Evolutionary conservation across 53 echinoderm and acorn worm species (phyloP), one percentile per base, ranked within the genome.

Genomic region (Astropecten irregularis): DNA sequence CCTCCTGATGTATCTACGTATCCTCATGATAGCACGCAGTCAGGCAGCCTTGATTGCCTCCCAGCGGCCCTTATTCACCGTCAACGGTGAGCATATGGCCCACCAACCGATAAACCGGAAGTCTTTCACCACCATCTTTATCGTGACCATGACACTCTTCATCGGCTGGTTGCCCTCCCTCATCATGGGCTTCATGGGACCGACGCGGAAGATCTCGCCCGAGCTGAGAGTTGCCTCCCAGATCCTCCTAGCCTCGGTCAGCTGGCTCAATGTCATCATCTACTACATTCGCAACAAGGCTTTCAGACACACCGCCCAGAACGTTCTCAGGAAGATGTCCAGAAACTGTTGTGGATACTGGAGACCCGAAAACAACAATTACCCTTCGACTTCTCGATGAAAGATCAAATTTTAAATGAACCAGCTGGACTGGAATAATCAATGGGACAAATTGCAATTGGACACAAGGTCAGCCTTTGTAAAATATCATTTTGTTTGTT

Each of bases 81-180:
- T 56, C 57, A 40, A 56, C 13, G 74, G 74, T 23, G 74, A 55
- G 14, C 35, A 23, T 14, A 55, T 56, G 51, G 29, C 74, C 13
- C 56, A 30, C 9, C 74, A 10, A 0, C 18, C 25, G 14, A 18
- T 64, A 20, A 74, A 74, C 74, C 36, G 74, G 1, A 74, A 74
- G 15, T 74, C 74, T 18, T 74, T 74, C 74, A 74, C 74, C 74
- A 74, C 74, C 40, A 74, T 74, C 74, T 74, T 74, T 57, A 74
- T 74, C 13, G 58, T 74, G 33, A 74, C 74, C 39, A 74, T 74
- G 40, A 56, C 56, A 3, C 74, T 74, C 40, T 74, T 74, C 3
- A 5, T 74, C 9, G 56, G 74, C 56, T 74, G 74, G 74, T 57
- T 74, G 18, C 74, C 74, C 8, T 74, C 74, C 7, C 5, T 74